Evolutionary conservation across 2,888 invertebrate species (phyloP), one percentile per base, ranked within the genome.

Genomic region (Drosophila algonquin): DNA sequence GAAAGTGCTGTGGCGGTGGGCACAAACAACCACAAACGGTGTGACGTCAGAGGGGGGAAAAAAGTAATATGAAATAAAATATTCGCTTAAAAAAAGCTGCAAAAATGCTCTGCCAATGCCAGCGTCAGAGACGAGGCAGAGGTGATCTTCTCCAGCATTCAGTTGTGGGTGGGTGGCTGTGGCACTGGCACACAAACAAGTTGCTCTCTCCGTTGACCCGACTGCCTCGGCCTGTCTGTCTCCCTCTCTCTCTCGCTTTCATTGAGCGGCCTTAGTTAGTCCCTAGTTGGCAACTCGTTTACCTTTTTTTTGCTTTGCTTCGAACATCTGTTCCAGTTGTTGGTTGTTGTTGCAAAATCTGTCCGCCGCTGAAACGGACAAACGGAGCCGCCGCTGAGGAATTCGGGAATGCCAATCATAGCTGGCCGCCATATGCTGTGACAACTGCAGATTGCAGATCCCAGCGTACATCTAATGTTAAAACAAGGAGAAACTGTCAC

Each of bases 321-420:
- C 52, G 73, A 82, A 76, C 86, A 85, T 83, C 86, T 86, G 86
- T 84, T 86, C 77, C 60, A 80, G 63, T 79, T 83, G 72, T 80
- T 82, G 75, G 76, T 75, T 79, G 73, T 73, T 82, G 79, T 73
- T 73, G 79, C 80, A 77, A 77, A 80, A 62, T 81, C 67, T 79
- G 64, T 67, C 81, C 69, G 68, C 79, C 71, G 68, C 40, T 59
- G 51, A 65, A 65, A 67, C 51, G 67, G 76, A 79, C 21, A 21
- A 62, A 62, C 65, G 54, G 54, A 65, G 64, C 18, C 18, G 18
- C 18, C 18, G 63, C 65, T 80, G 80, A 72, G 80, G 81, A 77
- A 83, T 81, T 63, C 68, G 48, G 61, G 48, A 61, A 71, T 72
- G 67, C 51, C 73, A 73, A 73, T 73, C 60, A 55, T 56, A 57